Conservation (phyloP, 2,888 invertebrate species). For the Ariolimax columbianus region DNA sequence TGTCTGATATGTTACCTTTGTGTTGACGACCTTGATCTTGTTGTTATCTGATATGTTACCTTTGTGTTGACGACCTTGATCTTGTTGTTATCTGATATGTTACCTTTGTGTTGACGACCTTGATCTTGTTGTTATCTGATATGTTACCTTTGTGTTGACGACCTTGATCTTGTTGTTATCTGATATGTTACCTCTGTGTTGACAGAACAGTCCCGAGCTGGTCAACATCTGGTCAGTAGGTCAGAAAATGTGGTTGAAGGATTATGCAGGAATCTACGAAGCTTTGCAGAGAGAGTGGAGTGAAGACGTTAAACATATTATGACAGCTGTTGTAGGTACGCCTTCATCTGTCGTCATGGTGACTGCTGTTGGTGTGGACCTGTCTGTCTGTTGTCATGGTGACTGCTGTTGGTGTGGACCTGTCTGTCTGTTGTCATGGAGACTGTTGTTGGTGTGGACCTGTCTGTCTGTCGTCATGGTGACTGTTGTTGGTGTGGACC, state of each 20-base stretch:
- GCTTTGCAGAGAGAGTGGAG: conserved; percentile 88
- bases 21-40: no score
- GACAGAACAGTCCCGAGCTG: conserved; percentile 82
- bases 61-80: no score
- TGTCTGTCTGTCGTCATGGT: no score
- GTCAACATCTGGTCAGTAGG: conserved; percentile 89
- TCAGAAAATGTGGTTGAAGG: conserved; percentile 90
- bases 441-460: no score
- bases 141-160: not conserved
- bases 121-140: no score
- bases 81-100: no score
- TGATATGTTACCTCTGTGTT: conserved; percentile 28
- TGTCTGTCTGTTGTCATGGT: not conserved
- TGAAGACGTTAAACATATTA: conserved; percentile 87
- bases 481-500: no score
- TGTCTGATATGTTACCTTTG: no score
- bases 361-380: not conserved
- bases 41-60: no score
- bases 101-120: no score
- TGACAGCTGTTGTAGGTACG: conserved; percentile 89
- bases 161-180: no score
- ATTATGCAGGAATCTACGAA: conserved; percentile 88
- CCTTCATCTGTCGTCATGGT: not conserved
- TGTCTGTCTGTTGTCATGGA: no score
- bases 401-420: not conserved